Base-by-base conservation (phyloP, 2,888 invertebrate species). In the Drosophila ezoana region DNA sequence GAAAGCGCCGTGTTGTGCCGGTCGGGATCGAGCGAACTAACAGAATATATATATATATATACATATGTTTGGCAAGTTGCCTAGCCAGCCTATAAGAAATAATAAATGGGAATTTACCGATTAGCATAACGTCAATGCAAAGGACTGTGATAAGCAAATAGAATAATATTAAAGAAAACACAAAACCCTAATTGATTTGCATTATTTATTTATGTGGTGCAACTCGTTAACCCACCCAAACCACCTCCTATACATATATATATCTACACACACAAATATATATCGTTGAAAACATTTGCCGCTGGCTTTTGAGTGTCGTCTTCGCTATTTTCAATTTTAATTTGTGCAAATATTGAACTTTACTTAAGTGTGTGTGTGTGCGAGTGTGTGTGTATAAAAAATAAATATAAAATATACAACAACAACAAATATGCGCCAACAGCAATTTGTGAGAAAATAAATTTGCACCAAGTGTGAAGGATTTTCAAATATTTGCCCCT, bases 331-430 rank as follows among this genome's bases (percentile, higher is more conserved):
- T 82, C 66, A 54, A 69, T 83, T 71, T 83, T 76, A 79, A 79
- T 72, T 81, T 87, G 76, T 81, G 85, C 71, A 87, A 87, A 89
- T 86, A 84, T 87, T 87, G 79, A 79, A 79, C 81, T 74, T 87
- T 74, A 85, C 87, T 87, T 87, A 79, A 77, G 69, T 80, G 72
- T 66, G 49, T 35, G 9, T 13, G 10, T 16, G 4, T 38, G 32
- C 49, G 37, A 32, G 63, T 67, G 32, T 38, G 16, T 33, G 16
- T 23, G 20, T 43, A 20, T 13, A 18, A 14, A 58, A 18, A 53
- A 44, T 23, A 5, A 61, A 47, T 38, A 49, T 28, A 28, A 28
- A 28, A 28, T 28, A 28, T 28, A 37, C 49, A 68, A 43, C 47
- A 61, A 56, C 52, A 60, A 44, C 56, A 59, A 63, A 72, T 68